Base-by-base conservation (phyloP, 1,140 invertebrate species). In the Bradynema listronoti region DNA sequence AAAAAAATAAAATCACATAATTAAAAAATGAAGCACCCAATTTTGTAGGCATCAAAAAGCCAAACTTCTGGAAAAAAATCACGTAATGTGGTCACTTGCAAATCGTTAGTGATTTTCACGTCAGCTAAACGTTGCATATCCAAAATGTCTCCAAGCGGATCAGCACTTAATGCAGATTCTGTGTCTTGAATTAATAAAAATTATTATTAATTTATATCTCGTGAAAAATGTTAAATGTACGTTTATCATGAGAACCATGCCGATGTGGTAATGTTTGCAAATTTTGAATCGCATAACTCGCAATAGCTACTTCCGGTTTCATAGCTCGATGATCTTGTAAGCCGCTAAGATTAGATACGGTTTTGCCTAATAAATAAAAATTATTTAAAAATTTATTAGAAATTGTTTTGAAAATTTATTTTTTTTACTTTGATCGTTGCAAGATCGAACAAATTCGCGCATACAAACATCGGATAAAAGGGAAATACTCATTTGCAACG, bases 41-140 rank as follows among this genome's bases (percentile, higher is more conserved):
- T 49, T 11, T 27, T 34, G 32, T 25, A 69, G 41, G 69, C 63
- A 11, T 67, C 47, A 24, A 67, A 67, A 14, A 67, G 30, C 65
- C 65, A 67, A 7, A 67, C 65, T 57, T 67, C 65, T 25, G 65
- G 65, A 45, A 67, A 67, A 54, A 71, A 67, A 29, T 67, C 65
- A 1, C 65, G 56, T 7, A 71, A 19, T 11, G 41, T n/a, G n/a
- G n/a, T n/a, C n/a, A n/a, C n/a, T n/a, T n/a, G n/a, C n/a, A n/a
- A n/a, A n/a, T n/a, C n/a, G n/a, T n/a, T n/a, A n/a, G n/a, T n/a
- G 5, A 66, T 14, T 58, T 59, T n/a, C 19, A 24, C 19, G 9
- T 30, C 50, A 16, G 29, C 36, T 29, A 46, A 16, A 27, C 19
- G 25, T 16, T n/a, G 32, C 24, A 29, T 19, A 4, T 11, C 9